Evolutionary conservation across 1,140 invertebrate species (phyloP), one percentile per base, ranked within the genome.

Genomic region (Eciton burchellii): DNA sequence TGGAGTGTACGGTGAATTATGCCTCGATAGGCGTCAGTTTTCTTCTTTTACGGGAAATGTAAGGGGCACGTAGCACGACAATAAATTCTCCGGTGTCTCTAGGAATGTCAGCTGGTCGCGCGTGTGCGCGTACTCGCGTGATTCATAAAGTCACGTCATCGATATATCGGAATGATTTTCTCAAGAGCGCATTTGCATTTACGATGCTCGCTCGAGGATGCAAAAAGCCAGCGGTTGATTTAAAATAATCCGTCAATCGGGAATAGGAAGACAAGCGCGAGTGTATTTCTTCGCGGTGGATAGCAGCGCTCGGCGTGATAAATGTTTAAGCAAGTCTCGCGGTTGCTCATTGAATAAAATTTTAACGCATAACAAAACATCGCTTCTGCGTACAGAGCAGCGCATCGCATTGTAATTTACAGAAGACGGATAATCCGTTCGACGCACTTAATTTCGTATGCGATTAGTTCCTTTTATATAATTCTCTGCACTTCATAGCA

Each of bases 131-230:
- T 70, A 73, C 21, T 12, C n/a, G 83, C 79, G 72, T 88, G 86
- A 89, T 88, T 89, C 87, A 82, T 56, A 47, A 59, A 76, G 35
- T 73, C 81, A 71, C 87, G 87, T 89, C 86, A 89, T 89, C 87
- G 87, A 88, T 86, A 86, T 86, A 73, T 83, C 54, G 35, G 73
- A 70, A 74, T 56, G 19, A 85, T 87, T 73, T 79, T 63, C 77
- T 70, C 43, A 2, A 16, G 11, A 14, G 47, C 11, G 47, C 26
- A 49, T 63, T 79, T 68, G 43, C 65, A 68, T 81, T 59, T 57
- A 9, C 41, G 35, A 60, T n/a, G n/a, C 19, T 0, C 47, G 54
- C 35, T 57, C 47, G 52, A 43, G 52, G 65, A 66, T 43, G 26
- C 16, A 5, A 57, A 57, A 68, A 57, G 12, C 62, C 49, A n/a